A percentile compares a stretch with the other conserved stretches of the same genome.
Conservation (phyloP, 2,888 invertebrate genomes). For the Drosophila fulvimacula region DNA sequence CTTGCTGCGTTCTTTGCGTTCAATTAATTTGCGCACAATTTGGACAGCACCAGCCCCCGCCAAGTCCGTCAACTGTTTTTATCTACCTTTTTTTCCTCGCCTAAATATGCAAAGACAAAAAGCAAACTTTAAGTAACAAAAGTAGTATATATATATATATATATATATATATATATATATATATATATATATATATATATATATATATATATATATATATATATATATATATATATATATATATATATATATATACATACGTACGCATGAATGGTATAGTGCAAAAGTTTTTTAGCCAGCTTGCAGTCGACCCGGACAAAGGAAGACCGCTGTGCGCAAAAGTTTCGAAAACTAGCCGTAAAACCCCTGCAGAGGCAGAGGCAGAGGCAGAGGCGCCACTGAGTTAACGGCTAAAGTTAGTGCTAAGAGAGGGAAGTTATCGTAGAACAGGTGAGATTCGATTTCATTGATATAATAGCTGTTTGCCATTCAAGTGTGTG, state of each 20-base stretch:
- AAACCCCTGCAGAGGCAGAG: constrained; percentile 53
- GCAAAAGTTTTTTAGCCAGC: constrained; percentile 57
- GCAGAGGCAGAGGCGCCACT: constrained; percentile 32
- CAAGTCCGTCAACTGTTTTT: constrained; percentile 62
- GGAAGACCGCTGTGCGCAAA: constrained; percentile 57
- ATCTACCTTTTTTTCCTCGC: constrained; percentile 29
- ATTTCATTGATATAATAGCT: constrained; percentile 71
- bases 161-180: no score
- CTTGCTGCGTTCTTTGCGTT: constrained; percentile 79
- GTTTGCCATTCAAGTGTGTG: constrained; percentile 47
- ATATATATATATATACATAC: neutral
- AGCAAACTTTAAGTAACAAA: constrained; percentile 80
- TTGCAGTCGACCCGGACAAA: constrained; percentile 24
- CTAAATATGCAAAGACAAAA: constrained; percentile 72
- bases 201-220: constrained; percentile 23
- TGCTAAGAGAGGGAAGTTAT: neutral
- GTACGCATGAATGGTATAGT: constrained; percentile 55
- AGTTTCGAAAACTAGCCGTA: constrained; percentile 73
- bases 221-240: neutral
- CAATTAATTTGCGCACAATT: constrained; percentile 81
- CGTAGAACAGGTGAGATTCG: constrained; percentile 69
- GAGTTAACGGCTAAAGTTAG: constrained; percentile 40
- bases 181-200: neutral
- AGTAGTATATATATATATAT: constrained; percentile 42
- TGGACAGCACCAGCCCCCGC: constrained; percentile 56